phyloP scores from a whole-genome alignment of 1,140 invertebrate genomes.

The Anadara kagoshimensis region DNA sequence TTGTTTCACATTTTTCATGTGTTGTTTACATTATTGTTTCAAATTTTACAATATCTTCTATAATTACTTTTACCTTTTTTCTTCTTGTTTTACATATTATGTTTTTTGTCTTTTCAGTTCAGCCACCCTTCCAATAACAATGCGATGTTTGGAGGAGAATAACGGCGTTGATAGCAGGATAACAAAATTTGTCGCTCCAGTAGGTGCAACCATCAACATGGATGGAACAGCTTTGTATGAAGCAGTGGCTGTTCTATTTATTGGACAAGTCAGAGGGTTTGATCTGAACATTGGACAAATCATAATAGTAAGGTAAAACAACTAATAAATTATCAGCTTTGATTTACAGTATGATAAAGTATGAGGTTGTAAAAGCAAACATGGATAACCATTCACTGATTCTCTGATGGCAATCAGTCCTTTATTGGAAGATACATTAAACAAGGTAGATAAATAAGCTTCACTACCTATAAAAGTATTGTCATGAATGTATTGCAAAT shows the following conservation, averaged over 20 bases:
- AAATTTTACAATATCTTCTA: too few relatives aligned
- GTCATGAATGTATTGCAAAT: too few relatives aligned
- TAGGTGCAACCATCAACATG: slow-evolving; percentile 90
- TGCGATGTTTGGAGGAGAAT: slow-evolving; percentile 90
- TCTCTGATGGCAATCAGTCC: too few relatives aligned
- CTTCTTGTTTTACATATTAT: too few relatives aligned
- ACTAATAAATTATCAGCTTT: background rate
- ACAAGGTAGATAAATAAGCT: too few relatives aligned
- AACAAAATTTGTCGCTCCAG: slow-evolving; percentile 70
- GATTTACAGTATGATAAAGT: background rate
- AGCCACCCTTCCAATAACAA: slow-evolving; percentile 78
- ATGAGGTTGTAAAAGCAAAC: too few relatives aligned
- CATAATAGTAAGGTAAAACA: slow-evolving; percentile 87
- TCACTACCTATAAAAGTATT: too few relatives aligned
- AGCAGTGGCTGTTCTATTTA: slow-evolving; percentile 95
- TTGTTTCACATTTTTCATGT: too few relatives aligned
- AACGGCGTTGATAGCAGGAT: slow-evolving; percentile 90
- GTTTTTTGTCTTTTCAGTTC: slow-evolving; percentile 64
- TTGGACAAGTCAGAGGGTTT: slow-evolving; percentile 89
- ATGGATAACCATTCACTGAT: too few relatives aligned
- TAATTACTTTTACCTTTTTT: too few relatives aligned
- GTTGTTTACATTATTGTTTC: too few relatives aligned
- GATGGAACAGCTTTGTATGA: slow-evolving; percentile 97
- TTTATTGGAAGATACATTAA: too few relatives aligned
- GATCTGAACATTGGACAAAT: slow-evolving; percentile 85